Conservation (phyloP, 2,888 invertebrate genomes). For the Thecocarcelia acutangulata region DNA sequence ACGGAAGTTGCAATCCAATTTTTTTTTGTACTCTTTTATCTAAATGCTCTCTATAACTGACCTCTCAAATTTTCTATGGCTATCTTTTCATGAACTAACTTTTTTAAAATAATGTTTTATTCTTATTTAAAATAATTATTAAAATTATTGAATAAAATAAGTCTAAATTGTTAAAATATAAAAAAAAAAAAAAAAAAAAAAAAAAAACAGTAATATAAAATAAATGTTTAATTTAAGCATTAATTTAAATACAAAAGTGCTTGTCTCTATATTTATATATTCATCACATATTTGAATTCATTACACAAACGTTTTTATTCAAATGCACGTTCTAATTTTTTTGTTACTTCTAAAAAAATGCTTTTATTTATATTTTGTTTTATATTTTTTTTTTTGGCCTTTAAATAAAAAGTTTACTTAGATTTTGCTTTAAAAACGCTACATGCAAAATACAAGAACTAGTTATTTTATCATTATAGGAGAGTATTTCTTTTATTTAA, state of each 20-base stretch:
- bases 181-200: background rate
- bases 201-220: slow-evolving; percentile 1
- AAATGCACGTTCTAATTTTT: background rate
- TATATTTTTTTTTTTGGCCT: background rate
- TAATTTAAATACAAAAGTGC: slow-evolving; percentile 13
- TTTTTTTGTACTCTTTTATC: no score
- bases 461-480: no score
- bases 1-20: no score
- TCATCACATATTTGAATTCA: background rate
- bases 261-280: background rate
- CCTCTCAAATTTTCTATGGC: no score
- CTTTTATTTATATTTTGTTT: background rate
- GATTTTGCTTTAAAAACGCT: no score
- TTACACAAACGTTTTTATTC: background rate
- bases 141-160: background rate
- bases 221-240: slow-evolving; percentile 31
- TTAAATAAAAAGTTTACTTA: background rate
- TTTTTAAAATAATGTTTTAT: no score
- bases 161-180: slow-evolving; percentile 28
- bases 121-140: no score
- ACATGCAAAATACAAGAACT: no score
- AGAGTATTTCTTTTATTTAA: no score
- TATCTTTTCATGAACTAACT: no score
- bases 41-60: no score
- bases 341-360: background rate